Percentiles rank a stretch among this genome's conserved stretches.
Evolutionary conservation across 2,113 vertebrate genomes (phyloP).

Genomic region (Naja naja): DNA sequence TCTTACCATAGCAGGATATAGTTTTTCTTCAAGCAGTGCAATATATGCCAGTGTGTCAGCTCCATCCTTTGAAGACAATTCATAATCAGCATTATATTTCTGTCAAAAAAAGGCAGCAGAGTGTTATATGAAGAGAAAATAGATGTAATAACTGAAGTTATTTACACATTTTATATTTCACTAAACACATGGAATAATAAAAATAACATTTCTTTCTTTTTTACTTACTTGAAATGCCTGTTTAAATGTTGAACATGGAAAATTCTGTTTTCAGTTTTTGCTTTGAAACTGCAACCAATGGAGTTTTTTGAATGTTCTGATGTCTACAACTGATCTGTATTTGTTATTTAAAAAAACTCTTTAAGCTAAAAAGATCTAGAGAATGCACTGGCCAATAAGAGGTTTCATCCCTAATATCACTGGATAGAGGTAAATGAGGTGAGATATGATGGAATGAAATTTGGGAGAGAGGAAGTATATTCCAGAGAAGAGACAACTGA

Average conservation of each 20-base stretch:
- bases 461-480: neutral
- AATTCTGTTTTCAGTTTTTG: neutral
- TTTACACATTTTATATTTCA: neutral
- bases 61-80: slow-evolving; percentile 90
- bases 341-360: neutral
- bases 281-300: neutral
- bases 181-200: neutral
- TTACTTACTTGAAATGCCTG: neutral
- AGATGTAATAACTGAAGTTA: neutral
- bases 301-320: neutral
- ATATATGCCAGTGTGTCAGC: slow-evolving; percentile 96
- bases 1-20: slow-evolving; percentile 87
- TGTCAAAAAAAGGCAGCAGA: slow-evolving; percentile 48
- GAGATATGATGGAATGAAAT: neutral
- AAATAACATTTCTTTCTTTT: neutral
- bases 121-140: neutral
- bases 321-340: neutral
- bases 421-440: neutral
- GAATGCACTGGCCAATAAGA: neutral
- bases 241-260: neutral
- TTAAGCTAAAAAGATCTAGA: neutral
- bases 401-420: neutral
- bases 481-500: neutral
- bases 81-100: slow-evolving; percentile 94
- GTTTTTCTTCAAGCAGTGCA: slow-evolving; percentile 92